phyloP scores from a whole-genome alignment of 2,797 vertebrate species.

The Spinibarbus caldwelli region DNA sequence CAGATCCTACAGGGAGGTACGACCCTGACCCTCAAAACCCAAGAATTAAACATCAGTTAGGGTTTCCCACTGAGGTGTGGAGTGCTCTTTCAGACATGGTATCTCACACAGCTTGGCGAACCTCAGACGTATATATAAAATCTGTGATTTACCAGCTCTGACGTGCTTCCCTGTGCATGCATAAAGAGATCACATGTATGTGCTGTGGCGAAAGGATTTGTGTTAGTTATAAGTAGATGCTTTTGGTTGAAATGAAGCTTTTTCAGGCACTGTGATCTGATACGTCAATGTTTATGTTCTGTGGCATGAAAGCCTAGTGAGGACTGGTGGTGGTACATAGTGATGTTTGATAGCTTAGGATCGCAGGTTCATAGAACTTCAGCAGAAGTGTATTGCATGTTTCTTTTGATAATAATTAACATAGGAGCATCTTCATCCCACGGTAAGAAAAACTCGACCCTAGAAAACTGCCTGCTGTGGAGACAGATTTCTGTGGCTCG shows the following conservation, averaged over 20 bases:
- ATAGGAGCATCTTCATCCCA: constrained; percentile 65
- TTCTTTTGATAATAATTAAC: constrained; percentile 58
- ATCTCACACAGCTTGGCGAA: constrained; percentile 27
- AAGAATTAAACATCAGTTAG: constrained; percentile 65
- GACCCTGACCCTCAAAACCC: constrained; percentile 65
- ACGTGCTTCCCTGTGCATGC: neutral
- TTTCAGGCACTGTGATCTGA: constrained; percentile 21
- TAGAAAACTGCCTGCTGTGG: constrained; percentile 55
- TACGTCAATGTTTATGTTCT: constrained; percentile 50
- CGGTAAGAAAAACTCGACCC: constrained; percentile 44
- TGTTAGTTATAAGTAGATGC: constrained; percentile 6
- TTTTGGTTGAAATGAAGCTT: neutral
- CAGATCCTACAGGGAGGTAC: constrained; percentile 65
- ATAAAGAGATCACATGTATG: constrained; percentile 19
- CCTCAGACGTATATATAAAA: constrained; percentile 19
- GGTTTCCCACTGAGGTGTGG: constrained; percentile 63
- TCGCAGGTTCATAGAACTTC: neutral
- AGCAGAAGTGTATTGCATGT: constrained; percentile 15
- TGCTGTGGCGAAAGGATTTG: neutral
- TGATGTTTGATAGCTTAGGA: neutral
- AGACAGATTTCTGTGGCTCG: constrained; percentile 70
- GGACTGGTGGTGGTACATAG: neutral
- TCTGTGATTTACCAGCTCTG: constrained; percentile 9
- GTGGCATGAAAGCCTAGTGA: constrained; percentile 12
- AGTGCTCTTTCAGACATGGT: constrained; percentile 68